Percentiles rank a stretch among this genome's conserved stretches.
These are phyloP conservation scores for Drosophila bipectinata DNA, from an alignment of 1,140 invertebrate genomes.

Conservation along the genomic window DNA sequence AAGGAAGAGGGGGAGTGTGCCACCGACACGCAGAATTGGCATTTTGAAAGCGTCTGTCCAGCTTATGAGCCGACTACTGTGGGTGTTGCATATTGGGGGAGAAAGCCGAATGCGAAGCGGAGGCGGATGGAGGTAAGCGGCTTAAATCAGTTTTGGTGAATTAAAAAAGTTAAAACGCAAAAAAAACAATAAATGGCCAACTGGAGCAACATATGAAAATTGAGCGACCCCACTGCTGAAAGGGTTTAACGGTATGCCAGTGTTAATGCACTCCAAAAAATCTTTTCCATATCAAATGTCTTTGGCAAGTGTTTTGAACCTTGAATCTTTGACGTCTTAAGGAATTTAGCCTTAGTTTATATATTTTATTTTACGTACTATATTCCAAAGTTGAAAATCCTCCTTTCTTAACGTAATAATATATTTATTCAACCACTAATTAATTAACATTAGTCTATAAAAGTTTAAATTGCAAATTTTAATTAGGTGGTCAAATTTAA, in stretches of 20 bases:
- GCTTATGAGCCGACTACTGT: slow-evolving; percentile 11
- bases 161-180: slow-evolving; percentile 51
- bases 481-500: too few species aligned
- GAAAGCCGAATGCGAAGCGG: not conserved
- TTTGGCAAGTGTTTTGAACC: too few species aligned
- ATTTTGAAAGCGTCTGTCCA: slow-evolving; percentile 41
- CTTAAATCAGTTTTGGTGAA: slow-evolving; percentile 70
- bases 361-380: too few species aligned
- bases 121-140: slow-evolving; percentile 52
- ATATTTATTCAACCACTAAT: too few species aligned
- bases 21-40: slow-evolving; percentile 55
- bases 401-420: too few species aligned
- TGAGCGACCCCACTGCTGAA: slow-evolving; percentile 2
- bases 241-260: not conserved
- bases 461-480: too few species aligned
- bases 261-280: not conserved
- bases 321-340: too few species aligned
- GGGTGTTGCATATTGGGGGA: slow-evolving; percentile 4
- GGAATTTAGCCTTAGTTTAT: too few species aligned
- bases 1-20: not conserved
- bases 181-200: slow-evolving; percentile 23
- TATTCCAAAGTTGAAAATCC: too few species aligned
- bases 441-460: too few species aligned
- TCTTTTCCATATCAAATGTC: too few species aligned
- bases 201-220: slow-evolving; percentile 52